Conservation (phyloP, 2,888 invertebrate genomes). For the Drosophila setosimentum region DNA sequence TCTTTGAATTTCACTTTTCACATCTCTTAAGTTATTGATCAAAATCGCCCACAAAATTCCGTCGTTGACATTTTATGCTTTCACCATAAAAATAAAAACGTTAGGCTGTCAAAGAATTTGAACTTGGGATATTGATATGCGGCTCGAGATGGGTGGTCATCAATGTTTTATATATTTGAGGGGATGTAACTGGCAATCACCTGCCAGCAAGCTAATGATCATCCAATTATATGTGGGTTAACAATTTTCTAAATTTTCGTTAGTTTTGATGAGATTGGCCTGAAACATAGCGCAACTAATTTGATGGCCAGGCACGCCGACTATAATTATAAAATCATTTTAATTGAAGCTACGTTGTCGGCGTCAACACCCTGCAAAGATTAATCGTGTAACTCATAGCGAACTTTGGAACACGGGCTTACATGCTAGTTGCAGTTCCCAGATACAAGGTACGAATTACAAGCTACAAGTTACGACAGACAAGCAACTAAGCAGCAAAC, state of each 20-base stretch:
- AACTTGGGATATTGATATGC: constrained; percentile 51
- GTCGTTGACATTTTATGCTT: constrained; percentile 46
- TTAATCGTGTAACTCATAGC: constrained; percentile 66
- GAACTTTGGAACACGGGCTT: constrained; percentile 14
- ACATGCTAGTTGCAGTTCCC: constrained; percentile 15
- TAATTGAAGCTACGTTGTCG: constrained; percentile 67
- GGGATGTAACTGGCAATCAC: constrained; percentile 38
- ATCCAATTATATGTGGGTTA: constrained; percentile 73
- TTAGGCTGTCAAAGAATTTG: constrained; percentile 35
- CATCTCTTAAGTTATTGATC: constrained; percentile 9
- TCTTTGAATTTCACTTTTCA: constrained; percentile 13
- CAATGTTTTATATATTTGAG: constrained; percentile 6
- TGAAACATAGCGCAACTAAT: constrained; percentile 39
- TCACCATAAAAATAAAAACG: constrained; percentile 29
- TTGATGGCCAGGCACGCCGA: constrained; percentile 59
- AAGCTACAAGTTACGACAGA: not conserved
- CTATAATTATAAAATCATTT: constrained; percentile 76
- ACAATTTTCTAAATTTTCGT: constrained; percentile 58
- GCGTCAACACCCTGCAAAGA: constrained; percentile 56
- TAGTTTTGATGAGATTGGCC: constrained; percentile 56
- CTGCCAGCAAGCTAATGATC: constrained; percentile 58
- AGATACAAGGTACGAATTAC: constrained; percentile 28
- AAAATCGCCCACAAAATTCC: constrained; percentile 31
- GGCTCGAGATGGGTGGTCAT: constrained; percentile 59
- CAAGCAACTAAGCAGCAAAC: constrained; percentile 10